Evolutionary conservation across 2,888 invertebrate species (phyloP), one percentile per base, ranked within the genome.

Genomic region (Synanthedon vespiformis): DNA sequence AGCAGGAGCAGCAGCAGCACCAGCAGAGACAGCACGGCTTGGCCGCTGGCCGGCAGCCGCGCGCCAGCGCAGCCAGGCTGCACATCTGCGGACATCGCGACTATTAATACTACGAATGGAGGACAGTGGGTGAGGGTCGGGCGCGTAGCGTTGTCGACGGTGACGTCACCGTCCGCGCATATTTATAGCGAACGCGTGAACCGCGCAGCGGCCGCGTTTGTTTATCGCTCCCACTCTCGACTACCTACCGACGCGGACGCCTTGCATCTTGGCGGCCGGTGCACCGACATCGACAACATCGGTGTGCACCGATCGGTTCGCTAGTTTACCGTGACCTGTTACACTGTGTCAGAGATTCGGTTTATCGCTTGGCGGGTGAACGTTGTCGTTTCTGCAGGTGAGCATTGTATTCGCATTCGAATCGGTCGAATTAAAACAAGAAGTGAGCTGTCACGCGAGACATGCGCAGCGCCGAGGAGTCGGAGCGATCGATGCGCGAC

Each of bases 1-100:
- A 79, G 72, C 82, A 80, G 70, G 89, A 90, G 77, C 89, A 90
- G 66, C 88, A 89, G 73, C 89, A 89, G 74, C 89, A 89, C 80
- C 90, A 90, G 83, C 90, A 90, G 79, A 89, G 89, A 69, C 89
- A 88, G 65, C 89, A 89, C 77, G 89, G 84, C 89, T 89, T 85
- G 80, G 88, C 83, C 85, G 87, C 68, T 85, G 87, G 74, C 83
- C 86, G 73, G 88, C 77, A 85, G 77, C 83, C 87, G 77, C 86
- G 88, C 84, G 78, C 86, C 85, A 83, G 68, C 74, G 81, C 83
- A 58, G 80, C 77, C 81, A 85, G 77, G 73, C 86, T 84, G 84
- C 85, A 84, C 86, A 86, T 85, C 85, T 84, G 78, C 55, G 73
- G 70, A 64, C 12, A 44, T 13, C n/a, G 12, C 12, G 13, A 44